Evolutionary conservation across 1,140 invertebrate genomes (phyloP).

Genomic region (Caerostris darwini): DNA sequence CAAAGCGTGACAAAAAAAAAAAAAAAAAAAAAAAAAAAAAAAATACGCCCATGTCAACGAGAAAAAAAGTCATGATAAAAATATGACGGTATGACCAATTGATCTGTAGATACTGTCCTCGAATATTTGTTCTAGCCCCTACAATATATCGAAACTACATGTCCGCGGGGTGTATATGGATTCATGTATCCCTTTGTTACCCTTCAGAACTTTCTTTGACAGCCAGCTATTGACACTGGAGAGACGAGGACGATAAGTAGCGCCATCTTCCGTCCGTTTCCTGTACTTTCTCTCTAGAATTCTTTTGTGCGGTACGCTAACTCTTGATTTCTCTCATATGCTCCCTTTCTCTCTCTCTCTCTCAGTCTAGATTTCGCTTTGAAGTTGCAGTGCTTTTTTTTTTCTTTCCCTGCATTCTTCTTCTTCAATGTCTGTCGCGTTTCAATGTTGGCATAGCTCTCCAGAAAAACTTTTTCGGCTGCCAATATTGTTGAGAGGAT

Average conservation of each 20-base stretch:
- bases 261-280: conserved; percentile 74
- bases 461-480: conserved; percentile 74
- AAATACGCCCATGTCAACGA: background rate
- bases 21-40: background rate
- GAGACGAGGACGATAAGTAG: conserved; percentile 63
- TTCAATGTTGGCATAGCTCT: conserved; percentile 75
- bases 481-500: conserved; percentile 70
- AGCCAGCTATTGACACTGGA: conserved; percentile 31
- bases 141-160: conserved; percentile 50
- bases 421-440: conserved; percentile 43
- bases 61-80: conserved; percentile 46
- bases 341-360: too few species aligned
- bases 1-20: too few species aligned
- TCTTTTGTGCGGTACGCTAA: conserved; percentile 61
- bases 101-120: conserved; percentile 17
- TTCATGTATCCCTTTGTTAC: conserved; percentile 64
- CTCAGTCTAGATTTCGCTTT: conserved; percentile 58
- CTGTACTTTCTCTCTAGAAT: conserved; percentile 61
- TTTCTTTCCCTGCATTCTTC: conserved; percentile 53
- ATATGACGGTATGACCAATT: background rate
- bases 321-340: conserved; percentile 70
- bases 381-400: conserved; percentile 64
- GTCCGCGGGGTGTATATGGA: conserved; percentile 16
- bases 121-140: conserved; percentile 41
- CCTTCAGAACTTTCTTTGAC: conserved; percentile 35